A percentile compares a stretch with the other conserved stretches of the same genome.
Evolutionary conservation across 2,113 vertebrate species (phyloP).

Genomic region (Hystrix brachyura): DNA sequence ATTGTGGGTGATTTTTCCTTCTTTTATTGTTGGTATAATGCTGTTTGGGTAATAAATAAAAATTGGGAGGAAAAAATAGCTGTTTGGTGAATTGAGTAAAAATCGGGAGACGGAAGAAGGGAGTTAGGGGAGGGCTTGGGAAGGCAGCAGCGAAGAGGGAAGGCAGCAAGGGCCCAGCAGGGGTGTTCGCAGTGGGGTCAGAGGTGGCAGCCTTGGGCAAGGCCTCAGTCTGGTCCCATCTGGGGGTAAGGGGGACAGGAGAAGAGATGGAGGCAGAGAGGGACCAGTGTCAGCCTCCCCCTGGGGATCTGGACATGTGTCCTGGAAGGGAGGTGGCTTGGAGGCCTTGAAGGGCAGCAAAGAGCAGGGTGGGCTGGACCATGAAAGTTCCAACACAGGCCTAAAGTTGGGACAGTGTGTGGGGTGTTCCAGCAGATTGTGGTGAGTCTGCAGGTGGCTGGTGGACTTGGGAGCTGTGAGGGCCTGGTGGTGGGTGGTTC

Average conservation of each 20-base stretch:
- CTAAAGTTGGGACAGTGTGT: background rate
- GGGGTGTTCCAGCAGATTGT: background rate
- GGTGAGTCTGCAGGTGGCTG: background rate
- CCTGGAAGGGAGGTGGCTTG: background rate
- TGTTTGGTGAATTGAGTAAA: conserved; percentile 67
- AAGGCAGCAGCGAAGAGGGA: background rate
- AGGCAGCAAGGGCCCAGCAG: no score
- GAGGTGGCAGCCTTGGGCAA: background rate
- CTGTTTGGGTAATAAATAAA: conserved; percentile 81
- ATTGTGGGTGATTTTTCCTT: conserved; percentile 66
- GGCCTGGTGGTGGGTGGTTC: background rate
- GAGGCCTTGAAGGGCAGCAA: background rate
- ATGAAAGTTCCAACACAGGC: background rate
- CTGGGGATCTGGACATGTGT: background rate
- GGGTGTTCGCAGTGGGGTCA: background rate
- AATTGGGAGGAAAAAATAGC: conserved; percentile 74
- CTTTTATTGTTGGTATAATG: conserved; percentile 73
- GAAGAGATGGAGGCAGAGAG: background rate
- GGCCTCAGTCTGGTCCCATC: background rate
- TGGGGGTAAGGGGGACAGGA: background rate
- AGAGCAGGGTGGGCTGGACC: background rate
- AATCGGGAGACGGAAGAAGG: background rate
- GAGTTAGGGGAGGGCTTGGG: background rate
- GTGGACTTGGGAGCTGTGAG: background rate
- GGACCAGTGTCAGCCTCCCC: background rate